A percentile compares a stretch with the other conserved stretches of the same genome.
phyloP scores from a whole-genome alignment of 1,140 invertebrate genomes.

The Conus betulinus region DNA sequence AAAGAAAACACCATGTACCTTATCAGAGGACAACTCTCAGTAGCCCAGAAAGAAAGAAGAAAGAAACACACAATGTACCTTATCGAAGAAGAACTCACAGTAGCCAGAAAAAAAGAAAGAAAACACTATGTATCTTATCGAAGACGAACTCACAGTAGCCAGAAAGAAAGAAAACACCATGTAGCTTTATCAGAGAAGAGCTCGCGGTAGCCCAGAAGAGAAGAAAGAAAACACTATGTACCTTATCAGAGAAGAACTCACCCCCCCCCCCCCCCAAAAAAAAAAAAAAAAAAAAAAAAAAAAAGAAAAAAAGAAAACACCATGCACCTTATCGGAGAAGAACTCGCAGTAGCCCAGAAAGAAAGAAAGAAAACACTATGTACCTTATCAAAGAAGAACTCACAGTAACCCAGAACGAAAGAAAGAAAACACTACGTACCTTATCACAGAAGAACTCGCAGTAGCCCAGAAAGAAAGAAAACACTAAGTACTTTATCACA shows the following conservation, averaged over 20 bases:
- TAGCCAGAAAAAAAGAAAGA: no score
- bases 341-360: constrained; percentile 96
- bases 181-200: no score
- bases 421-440: constrained; percentile 73
- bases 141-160: constrained; percentile 97
- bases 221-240: constrained; percentile 76
- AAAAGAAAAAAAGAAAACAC: constrained; percentile 66
- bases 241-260: constrained; percentile 97
- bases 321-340: constrained; percentile 90
- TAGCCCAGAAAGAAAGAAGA: no score
- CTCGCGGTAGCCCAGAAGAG: background rate
- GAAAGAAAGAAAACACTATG: no score
- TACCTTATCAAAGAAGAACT: no score
- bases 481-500: background rate
- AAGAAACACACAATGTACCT: no score
- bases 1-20: no score
- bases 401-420: no score
- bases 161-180: constrained; percentile 73
- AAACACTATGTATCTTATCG: constrained; percentile 90
- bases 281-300: constrained; percentile 79
- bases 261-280: no score
- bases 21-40: constrained; percentile 97
- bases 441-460: constrained; percentile 97
- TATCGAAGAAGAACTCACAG: constrained; percentile 97
- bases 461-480: constrained; percentile 82